Conservation (phyloP, 2,888 invertebrate genomes). For the Drosophila buzzatii region DNA sequence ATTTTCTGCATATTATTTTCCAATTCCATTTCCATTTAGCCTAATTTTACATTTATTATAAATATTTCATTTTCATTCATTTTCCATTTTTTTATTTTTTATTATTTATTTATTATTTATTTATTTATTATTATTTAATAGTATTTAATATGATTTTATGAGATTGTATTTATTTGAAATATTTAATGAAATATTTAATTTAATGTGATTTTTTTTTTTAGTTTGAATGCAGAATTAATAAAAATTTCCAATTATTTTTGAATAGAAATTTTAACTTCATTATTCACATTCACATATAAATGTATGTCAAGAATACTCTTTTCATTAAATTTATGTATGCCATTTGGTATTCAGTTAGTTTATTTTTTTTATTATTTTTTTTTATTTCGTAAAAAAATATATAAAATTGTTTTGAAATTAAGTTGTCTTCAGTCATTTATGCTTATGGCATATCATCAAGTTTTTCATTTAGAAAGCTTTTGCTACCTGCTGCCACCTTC, state of each 20-base stretch:
- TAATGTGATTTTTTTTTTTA: background rate
- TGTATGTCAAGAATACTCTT: background rate
- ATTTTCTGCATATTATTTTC: too few relatives aligned
- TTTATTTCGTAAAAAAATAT: background rate
- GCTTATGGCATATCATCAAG: conserved; percentile 4
- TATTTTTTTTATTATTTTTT: background rate
- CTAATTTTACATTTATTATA: too few relatives aligned
- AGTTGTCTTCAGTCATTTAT: conserved; percentile 8
- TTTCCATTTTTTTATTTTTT: too few relatives aligned
- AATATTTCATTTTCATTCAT: too few relatives aligned
- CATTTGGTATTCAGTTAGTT: background rate
- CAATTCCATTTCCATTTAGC: too few relatives aligned
- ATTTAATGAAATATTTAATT: background rate
- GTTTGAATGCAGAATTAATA: background rate
- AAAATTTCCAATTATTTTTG: background rate
- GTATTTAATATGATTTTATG: too few relatives aligned
- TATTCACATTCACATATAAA: background rate
- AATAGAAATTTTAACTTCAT: background rate
- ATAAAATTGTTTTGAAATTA: background rate
- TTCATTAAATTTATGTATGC: background rate
- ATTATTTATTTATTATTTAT: too few relatives aligned
- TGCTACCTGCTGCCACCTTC: conserved; percentile 11
- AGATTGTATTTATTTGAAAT: too few relatives aligned
- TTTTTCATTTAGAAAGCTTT: conserved; percentile 13
- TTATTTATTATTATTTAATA: too few relatives aligned